Base-by-base conservation (phyloP, 2,888 invertebrate genomes). In the Scaptomyza parva region DNA sequence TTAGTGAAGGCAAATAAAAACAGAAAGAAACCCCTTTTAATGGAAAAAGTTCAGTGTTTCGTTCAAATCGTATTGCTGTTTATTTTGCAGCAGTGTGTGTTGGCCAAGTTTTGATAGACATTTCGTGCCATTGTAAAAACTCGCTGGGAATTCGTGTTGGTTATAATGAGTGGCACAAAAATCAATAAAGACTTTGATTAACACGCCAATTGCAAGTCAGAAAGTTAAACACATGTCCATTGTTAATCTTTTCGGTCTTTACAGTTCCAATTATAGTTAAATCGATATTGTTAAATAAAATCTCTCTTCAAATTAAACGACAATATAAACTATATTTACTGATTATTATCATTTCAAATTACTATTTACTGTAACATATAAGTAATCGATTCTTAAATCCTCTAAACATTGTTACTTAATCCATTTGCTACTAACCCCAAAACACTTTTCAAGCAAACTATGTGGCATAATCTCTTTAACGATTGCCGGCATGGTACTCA, bases 161-260 rank as follows among this genome's bases (percentile, higher is more conserved):
- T 70, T 66, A 62, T 79, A 74, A 83, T 69, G 70, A 72, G 66
- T 82, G 70, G 53, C 61, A 50, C 33, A 48, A 74, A 81, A 81
- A 86, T 81, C 80, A 71, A 86, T 86, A 83, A 41, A 35, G 26
- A 28, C 20, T 61, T 50, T 67, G 70, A 69, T 79, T 70, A 69
- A 65, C 80, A 80, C 80, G 68, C 64, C 64, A 75, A 60, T 51
- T 50, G 52, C 45, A 39, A 66, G 45, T 50, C 52, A 50, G 57
- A 53, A 17, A 45, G 45, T 33, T 45, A 44, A 55, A 37, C 60
- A 57, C 43, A 26, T 48, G 58, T 40, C 51, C 44, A 55, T 55
- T 20, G 28, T 11, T 41, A 52, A 44, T 44, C 47, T 28, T 33
- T 33, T 8, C 5, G 7, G 17, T 17, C n/a, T n/a, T 4, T 9